Evolutionary conservation across 2,797 vertebrate species (phyloP).

Genomic region (Calcarius lapponicus): DNA sequence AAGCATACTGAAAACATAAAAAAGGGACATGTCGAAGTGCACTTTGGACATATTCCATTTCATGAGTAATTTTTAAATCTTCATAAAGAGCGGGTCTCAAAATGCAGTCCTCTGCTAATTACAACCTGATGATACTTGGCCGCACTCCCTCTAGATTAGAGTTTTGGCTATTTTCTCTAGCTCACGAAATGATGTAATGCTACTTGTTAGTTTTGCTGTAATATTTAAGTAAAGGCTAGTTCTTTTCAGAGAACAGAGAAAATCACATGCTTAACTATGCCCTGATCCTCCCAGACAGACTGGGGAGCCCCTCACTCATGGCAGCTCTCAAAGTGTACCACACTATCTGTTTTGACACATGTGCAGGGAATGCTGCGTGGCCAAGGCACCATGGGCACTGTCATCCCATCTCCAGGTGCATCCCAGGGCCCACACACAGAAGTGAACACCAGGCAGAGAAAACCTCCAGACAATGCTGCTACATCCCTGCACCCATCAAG

Average conservation of each 20-base stretch:
- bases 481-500: background rate
- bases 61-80: background rate
- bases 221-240: background rate
- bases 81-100: background rate
- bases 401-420: background rate
- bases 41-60: background rate
- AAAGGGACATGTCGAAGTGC: rapidly evolving
- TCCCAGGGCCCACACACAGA: background rate
- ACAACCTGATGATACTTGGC: constrained; percentile 16
- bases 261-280: background rate
- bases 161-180: background rate
- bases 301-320: background rate
- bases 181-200: constrained; percentile 19
- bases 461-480: background rate
- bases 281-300: background rate
- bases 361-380: background rate
- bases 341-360: rapidly evolving
- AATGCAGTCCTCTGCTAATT: constrained; percentile 12
- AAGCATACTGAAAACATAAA: background rate
- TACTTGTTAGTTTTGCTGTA: background rate
- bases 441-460: background rate
- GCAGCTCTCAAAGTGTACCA: background rate
- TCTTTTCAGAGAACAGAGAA: background rate
- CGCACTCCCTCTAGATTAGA: background rate
- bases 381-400: background rate